Conservation (phyloP, 1,140 invertebrate species). For the Eupeodes corollae region DNA sequence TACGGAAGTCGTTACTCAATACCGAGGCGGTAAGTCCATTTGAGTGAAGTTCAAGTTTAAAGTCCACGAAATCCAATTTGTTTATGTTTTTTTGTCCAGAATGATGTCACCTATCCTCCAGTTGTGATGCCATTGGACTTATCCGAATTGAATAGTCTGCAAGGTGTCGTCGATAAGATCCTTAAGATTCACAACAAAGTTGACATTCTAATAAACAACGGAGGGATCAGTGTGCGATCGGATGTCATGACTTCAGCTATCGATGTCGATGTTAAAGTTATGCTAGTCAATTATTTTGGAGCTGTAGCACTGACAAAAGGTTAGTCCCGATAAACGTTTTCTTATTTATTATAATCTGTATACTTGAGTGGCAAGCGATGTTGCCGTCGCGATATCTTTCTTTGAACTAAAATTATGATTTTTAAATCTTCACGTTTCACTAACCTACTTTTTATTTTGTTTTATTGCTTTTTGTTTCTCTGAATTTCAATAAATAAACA, state of each 20-base stretch:
- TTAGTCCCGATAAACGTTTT: too few species aligned
- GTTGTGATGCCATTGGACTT: constrained; percentile 68
- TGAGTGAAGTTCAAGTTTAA: background rate
- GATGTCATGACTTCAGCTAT: constrained; percentile 61
- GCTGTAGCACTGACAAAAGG: constrained; percentile 84
- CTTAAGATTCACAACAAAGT: constrained; percentile 58
- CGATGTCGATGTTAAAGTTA: constrained; percentile 80
- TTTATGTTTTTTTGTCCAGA: constrained; percentile 7
- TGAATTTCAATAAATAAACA: too few species aligned
- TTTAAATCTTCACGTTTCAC: too few species aligned
- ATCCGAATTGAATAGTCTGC: constrained; percentile 53
- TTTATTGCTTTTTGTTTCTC: too few species aligned
- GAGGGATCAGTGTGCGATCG: constrained; percentile 76
- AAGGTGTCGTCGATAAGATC: constrained; percentile 51
- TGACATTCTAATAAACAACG: constrained; percentile 90
- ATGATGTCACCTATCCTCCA: constrained; percentile 50
- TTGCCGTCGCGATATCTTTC: too few species aligned
- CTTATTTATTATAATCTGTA: too few species aligned
- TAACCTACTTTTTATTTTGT: too few species aligned
- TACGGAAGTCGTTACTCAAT: constrained; percentile 56
- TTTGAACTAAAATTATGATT: background rate
- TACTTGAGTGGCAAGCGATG: too few species aligned
- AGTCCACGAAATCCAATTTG: background rate
- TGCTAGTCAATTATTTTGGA: constrained; percentile 92
- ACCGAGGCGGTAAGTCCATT: constrained; percentile 41